Evolutionary conservation across 1,140 invertebrate species (phyloP).

Genomic region (Drosophila yakuba): DNA sequence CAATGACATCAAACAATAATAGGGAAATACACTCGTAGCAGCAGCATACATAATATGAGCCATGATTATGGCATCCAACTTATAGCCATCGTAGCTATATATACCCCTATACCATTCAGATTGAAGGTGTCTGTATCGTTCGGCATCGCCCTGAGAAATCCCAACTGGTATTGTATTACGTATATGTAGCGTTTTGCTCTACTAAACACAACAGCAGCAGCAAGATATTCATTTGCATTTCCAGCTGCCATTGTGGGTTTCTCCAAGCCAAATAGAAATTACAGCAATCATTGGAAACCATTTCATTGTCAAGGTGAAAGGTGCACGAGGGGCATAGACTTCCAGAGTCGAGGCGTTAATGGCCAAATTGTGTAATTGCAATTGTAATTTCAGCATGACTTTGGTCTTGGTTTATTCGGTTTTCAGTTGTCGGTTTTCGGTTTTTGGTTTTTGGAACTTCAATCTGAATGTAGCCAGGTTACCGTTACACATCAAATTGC

Average conservation of each 20-base stretch:
- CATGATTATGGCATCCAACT: constrained; percentile 34
- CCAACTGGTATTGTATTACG: constrained; percentile 65
- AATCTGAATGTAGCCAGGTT: constrained; percentile 17
- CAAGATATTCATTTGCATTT: constrained; percentile 73
- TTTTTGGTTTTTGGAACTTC: constrained; percentile 8
- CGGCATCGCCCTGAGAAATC: constrained; percentile 68
- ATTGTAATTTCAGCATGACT: constrained; percentile 28
- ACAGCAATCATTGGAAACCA: constrained; percentile 69
- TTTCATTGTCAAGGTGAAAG: constrained; percentile 78
- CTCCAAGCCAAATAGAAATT: constrained; percentile 43
- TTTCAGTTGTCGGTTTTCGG: not conserved
- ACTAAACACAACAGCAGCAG: constrained; percentile 52
- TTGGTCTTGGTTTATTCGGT: not conserved
- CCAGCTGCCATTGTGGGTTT: constrained; percentile 12
- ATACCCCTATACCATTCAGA: constrained; percentile 1
- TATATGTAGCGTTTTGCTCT: constrained; percentile 66
- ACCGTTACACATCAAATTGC: constrained; percentile 74
- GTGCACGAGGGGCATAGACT: constrained; percentile 1
- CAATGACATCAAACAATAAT: constrained; percentile 79
- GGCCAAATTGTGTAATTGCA: constrained; percentile 77
- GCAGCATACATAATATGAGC: constrained; percentile 53
- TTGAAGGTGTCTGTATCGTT: constrained; percentile 27
- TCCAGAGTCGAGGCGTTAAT: constrained; percentile 63
- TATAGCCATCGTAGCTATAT: no score
- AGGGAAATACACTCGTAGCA: constrained; percentile 33